Base-by-base conservation (phyloP, 2,888 invertebrate genomes). In the Lasioglossum pauxillum region DNA sequence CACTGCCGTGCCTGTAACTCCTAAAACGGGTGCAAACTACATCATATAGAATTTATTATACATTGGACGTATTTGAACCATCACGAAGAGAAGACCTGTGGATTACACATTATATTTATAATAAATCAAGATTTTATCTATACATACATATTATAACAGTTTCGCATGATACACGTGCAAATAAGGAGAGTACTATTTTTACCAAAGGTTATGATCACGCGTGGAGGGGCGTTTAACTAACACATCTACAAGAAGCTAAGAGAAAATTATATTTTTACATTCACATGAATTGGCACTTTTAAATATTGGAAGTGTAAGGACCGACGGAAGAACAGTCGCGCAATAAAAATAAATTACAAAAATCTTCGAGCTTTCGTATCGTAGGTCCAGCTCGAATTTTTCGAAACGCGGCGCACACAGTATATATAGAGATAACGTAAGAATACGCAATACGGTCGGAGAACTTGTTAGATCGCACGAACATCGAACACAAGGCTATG, bases 1-100 rank as follows among this genome's bases (percentile, higher is more conserved):
- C 93, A 93, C 81, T 89, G 83, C 88, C 91, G 93, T 92, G 90
- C 78, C 90, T 82, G 80, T 16, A 44, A 31, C 75, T 60, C 49
- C 69, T 38, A 71, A 31, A 76, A 84, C 82, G 81, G 83, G 89
- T 31, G 85, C 87, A 79, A 57, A 60, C 3, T 75, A 46, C 41
- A 57, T 74, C n/a, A 10, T 69, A 16, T 49, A 16, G 35, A 46
- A 10, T 76, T 64, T 44, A 46, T 46, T 69, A 46, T 31, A 16
- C 41, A 46, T 67, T 1, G 35, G 19, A 38, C 14, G 46, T 57
- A 78, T 12, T 19, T n/a, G 41, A 53, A 31, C 5, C 60, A n/a
- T 7, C 8, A 5, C 27, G 23, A 60, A 74, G 35, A 41, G n/a
- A 38, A 49, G 49, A 7, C 7, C n/a, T 31, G 23, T 19, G 27